These are phyloP conservation scores for Drosophila mayri DNA, from an alignment of 1,140 invertebrate species.

Conservation along the genomic window DNA sequence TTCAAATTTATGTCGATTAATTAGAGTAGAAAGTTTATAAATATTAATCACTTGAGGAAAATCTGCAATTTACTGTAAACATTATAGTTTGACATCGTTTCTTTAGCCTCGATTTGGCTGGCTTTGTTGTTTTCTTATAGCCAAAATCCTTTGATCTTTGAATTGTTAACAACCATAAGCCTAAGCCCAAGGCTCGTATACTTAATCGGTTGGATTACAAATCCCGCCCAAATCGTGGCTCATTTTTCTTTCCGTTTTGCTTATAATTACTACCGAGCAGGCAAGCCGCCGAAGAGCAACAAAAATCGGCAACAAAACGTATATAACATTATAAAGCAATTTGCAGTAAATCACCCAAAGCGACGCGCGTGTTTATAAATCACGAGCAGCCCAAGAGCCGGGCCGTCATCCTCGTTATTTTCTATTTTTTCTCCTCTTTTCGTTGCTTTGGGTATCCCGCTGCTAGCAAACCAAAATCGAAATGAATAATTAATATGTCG, in stretches of 20 bases:
- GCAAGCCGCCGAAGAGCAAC: constrained; percentile 37
- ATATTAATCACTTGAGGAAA: not conserved
- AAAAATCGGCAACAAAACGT: constrained; percentile 61
- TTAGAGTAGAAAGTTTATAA: not conserved
- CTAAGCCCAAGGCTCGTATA: constrained; percentile 21
- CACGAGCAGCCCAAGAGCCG: constrained; percentile 57
- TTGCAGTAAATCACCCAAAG: constrained; percentile 81
- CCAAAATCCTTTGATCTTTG: constrained; percentile 30
- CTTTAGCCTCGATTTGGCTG: no score
- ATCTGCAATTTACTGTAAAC: not conserved
- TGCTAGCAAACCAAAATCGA: constrained; percentile 72
- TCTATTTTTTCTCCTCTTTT: not conserved
- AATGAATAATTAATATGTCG: constrained; percentile 84
- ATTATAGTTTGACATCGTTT: not conserved
- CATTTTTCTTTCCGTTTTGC: constrained; percentile 35
- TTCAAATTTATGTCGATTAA: constrained; percentile 6
- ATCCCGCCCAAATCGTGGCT: constrained; percentile 28
- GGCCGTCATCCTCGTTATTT: constrained; percentile 19
- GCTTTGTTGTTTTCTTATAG: no score
- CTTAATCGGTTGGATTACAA: constrained; percentile 57
- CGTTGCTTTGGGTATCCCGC: constrained; percentile 32
- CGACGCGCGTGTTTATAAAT: constrained; percentile 81
- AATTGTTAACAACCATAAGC: constrained; percentile 31
- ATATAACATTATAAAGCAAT: constrained; percentile 84
- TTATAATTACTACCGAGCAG: constrained; percentile 73